A percentile compares a stretch with the other conserved stretches of the same genome.
These are phyloP conservation scores for Panzeria rudis DNA, from an alignment of 2,888 invertebrate species.

Conservation along the genomic window DNA sequence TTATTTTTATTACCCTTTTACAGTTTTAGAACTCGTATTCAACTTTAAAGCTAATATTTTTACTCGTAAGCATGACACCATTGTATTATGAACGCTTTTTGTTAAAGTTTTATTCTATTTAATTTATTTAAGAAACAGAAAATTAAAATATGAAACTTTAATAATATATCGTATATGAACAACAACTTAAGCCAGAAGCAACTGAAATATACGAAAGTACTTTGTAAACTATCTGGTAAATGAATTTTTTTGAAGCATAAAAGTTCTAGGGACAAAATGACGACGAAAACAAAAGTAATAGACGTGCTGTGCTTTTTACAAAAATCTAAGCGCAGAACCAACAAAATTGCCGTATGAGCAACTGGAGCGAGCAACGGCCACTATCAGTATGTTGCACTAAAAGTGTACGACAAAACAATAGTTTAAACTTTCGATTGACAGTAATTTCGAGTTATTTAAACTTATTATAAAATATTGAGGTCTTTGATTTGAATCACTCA, in stretches of 20 bases:
- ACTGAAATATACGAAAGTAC: neutral
- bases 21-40: neutral
- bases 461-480: no score
- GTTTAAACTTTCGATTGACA: no score
- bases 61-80: slow-evolving; percentile 28
- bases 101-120: slow-evolving; percentile 33
- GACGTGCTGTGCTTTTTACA: no score
- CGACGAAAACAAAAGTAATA: neutral
- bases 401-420: no score
- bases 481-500: no score
- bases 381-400: no score
- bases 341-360: no score
- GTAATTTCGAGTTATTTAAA: no score
- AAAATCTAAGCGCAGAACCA: no score
- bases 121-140: slow-evolving; percentile 20
- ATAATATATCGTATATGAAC: slow-evolving; percentile 1
- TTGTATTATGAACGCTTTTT: slow-evolving; percentile 19
- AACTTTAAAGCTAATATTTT: slow-evolving; percentile 10
- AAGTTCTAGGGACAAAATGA: neutral
- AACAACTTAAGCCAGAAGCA: neutral
- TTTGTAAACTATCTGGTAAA: neutral
- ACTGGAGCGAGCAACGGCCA: no score
- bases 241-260: neutral
- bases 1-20: neutral
- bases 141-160: slow-evolving; percentile 14